Conservation (phyloP, 2,113 vertebrate species). For the Leptobrachium ailaonicum region DNA sequence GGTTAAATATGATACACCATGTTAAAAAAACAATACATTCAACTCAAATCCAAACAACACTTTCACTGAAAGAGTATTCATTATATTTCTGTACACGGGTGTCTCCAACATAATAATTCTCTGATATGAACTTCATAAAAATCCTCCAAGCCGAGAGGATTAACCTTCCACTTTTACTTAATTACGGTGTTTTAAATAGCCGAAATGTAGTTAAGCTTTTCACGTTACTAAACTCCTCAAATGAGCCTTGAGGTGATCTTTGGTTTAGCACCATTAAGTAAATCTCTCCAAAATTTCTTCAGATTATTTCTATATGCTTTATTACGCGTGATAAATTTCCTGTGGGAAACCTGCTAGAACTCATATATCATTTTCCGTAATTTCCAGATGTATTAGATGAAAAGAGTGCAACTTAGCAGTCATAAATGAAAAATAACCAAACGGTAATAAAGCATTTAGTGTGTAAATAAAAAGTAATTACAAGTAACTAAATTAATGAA, state of each 20-base stretch:
- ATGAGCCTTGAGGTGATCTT: background rate
- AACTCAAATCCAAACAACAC: no score
- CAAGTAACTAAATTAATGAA: no score
- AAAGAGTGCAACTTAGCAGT: no score
- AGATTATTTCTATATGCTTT: background rate
- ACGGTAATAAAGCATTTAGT: no score
- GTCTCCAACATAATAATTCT: background rate
- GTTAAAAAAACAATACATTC: no score
- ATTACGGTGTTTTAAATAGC: background rate
- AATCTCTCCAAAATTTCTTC: background rate
- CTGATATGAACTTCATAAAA: background rate
- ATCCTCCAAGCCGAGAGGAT: background rate
- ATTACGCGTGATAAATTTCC: background rate
- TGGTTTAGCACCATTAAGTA: background rate
- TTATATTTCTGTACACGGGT: background rate
- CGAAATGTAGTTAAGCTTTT: background rate
- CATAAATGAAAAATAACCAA: no score
- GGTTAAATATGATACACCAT: no score
- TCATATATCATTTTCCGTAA: no score
- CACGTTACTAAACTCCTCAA: background rate
- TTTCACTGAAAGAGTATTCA: background rate
- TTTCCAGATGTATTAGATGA: no score
- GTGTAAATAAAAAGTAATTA: no score
- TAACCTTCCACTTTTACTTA: slow-evolving; percentile 3
- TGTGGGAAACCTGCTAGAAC: background rate